A percentile compares a stretch with the other conserved stretches of the same genome.
These are phyloP conservation scores for Augochlora pura DNA, from an alignment of 1,140 invertebrate species.

Conservation along the genomic window DNA sequence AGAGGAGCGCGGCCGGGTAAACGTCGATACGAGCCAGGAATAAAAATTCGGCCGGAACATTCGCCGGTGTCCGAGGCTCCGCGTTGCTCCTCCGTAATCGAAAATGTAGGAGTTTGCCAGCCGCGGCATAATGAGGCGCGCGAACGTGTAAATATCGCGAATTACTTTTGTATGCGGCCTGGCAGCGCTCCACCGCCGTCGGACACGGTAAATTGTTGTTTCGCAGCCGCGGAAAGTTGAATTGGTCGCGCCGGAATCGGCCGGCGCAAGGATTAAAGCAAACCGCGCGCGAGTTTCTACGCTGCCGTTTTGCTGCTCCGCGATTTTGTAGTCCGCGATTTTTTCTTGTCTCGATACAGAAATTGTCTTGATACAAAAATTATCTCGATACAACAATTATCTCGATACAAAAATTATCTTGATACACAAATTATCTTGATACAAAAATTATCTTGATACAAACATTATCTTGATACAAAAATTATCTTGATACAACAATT, in stretches of 20 bases:
- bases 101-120: not conserved
- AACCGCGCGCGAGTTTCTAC: too few relatives aligned
- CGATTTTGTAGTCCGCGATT: too few relatives aligned
- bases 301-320: too few relatives aligned
- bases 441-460: too few relatives aligned
- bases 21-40: conserved; percentile 34
- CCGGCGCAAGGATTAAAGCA: too few relatives aligned
- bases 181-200: conserved; percentile 37
- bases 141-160: conserved; percentile 43
- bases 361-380: too few relatives aligned
- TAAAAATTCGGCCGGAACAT: conserved; percentile 37
- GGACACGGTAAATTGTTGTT: conserved; percentile 28
- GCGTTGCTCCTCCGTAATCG: conserved; percentile 12
- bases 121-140: conserved; percentile 40
- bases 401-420: too few relatives aligned
- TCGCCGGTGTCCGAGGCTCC: not conserved
- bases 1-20: not conserved
- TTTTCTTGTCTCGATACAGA: too few relatives aligned
- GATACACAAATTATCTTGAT: too few relatives aligned
- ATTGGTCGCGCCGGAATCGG: conserved; percentile 22
- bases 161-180: conserved; percentile 30
- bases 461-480: too few relatives aligned
- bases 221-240: conserved; percentile 24
- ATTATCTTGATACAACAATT: too few relatives aligned
- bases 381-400: too few relatives aligned